Base-by-base conservation (phyloP, 2,888 invertebrate genomes). In the Gymnoscelis rufifasciata region DNA sequence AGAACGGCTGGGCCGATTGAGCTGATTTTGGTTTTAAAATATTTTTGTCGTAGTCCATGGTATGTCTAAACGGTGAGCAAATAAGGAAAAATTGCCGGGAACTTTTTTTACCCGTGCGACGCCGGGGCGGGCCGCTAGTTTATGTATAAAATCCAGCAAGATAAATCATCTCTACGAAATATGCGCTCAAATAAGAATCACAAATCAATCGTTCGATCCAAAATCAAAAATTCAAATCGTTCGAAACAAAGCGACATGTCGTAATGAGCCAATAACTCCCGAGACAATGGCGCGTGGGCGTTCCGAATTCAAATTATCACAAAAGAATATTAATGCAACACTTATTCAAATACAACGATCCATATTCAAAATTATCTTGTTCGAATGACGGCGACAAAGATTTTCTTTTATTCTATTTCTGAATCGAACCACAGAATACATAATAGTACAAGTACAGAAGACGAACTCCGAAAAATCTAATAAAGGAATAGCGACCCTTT, bases 271-370 rank as follows among this genome's bases (percentile, higher is more conserved):
- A 82, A 88, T 88, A 87, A 87, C 82, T 84, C 75, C 72, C 69
- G 71, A 83, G 81, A 88, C 88, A 88, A 88, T 88, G 76, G 72
- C 65, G 69, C 73, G 87, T 84, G 77, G 87, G 87, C 79, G 84
- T 75, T 74, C 73, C 74, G 73, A 83, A 83, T 78, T 79, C 78
- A 79, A 81, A 83, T 84, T 82, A 84, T 79, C 83, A 83, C 83
- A 83, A 83, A 86, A 83, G 88, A 86, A 86, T 86, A 86, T 84
- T 87, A 84, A 88, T 84, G 87, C 76, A 74, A 80, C 86, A 83
- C 82, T 88, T 83, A 87, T 87, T 88, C 87, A 87, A 86, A 88
- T 86, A 73, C 68, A 71, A 63, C 69, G 78, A 78, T 82, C 78
- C 80, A 82, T 83, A 83, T 84, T 83, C 83, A 82, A 74, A 81